A percentile compares a stretch with the other conserved stretches of the same genome.
phyloP scores from a whole-genome alignment of 2,888 invertebrate genomes.

The Drosophila meridiana region DNA sequence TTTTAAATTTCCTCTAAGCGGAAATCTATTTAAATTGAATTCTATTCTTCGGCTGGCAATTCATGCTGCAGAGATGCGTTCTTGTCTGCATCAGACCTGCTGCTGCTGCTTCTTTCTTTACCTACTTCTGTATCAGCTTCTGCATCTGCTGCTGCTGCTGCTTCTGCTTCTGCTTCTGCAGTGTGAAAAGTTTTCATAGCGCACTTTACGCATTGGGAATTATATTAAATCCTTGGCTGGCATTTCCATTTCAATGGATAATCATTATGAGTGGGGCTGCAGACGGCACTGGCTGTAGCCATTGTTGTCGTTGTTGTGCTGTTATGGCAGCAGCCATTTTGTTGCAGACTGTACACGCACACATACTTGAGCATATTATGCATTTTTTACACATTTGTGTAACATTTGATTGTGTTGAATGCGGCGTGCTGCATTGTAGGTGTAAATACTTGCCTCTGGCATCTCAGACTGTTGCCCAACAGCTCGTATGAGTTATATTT shows the following conservation, averaged over 20 bases:
- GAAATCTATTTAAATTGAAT: conserved; percentile 83
- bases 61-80: conserved; percentile 64
- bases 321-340: conserved; percentile 64
- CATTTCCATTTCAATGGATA: conserved; percentile 84
- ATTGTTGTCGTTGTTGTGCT: conserved; percentile 40
- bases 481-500: conserved; percentile 76
- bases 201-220: conserved; percentile 72
- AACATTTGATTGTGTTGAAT: conserved; percentile 66
- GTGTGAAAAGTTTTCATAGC: conserved; percentile 63
- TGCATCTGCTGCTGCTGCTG: conserved; percentile 1
- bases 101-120: conserved; percentile 11
- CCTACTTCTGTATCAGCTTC: conserved; percentile 18
- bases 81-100: conserved; percentile 32
- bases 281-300: conserved; percentile 58
- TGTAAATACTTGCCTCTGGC: conserved; percentile 76
- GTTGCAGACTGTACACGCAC: conserved; percentile 29
- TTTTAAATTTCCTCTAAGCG: conserved; percentile 83
- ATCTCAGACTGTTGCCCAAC: conserved; percentile 64
- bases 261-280: conserved; percentile 76
- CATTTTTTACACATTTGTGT: conserved; percentile 73
- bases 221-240: conserved; percentile 78
- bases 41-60: conserved; percentile 68
- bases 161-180: conserved; percentile 7
- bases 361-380: conserved; percentile 65
- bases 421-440: conserved; percentile 55